Base-by-base conservation (phyloP, 1,140 invertebrate species). In the Trigoniulus corallinus region DNA sequence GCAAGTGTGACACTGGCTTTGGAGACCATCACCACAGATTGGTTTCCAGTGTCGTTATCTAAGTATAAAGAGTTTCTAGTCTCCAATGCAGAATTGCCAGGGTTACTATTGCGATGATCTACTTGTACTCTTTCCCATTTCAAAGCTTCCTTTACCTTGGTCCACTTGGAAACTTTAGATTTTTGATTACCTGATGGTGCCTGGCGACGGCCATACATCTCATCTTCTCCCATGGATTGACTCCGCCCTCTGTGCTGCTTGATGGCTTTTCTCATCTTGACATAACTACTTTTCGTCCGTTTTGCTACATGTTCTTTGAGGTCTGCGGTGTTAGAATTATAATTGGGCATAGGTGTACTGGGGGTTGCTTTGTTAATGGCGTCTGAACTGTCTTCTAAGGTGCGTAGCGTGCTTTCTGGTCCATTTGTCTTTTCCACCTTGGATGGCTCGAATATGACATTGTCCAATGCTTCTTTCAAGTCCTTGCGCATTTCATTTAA, bases 101-200 rank as follows among this genome's bases (percentile, higher is more conserved):
- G 15, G 15, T 7, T 7, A 34, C 29, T 34, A 34, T 15, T 47
- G 63, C 64, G 49, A 73, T 70, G 37, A 63, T 64, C 1, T 59
- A 68, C 56, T 66, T 69, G 13, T 62, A 56, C 46, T 62, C 63
- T 3, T 58, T 57, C 37, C 43, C 39, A 4, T 43, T 39, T 40
- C 48, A 47, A 12, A 4, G 39, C 48, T 48, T 50, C 48, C 2
- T 27, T 23, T 44, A 86, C 82, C 62, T 79, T 77, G 1, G 80
- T 84, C 83, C 83, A 86, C 58, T 84, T 83, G 0, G 82, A 84
- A 7, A 82, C 72, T 62, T 81, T 75, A 0, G 71, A 61, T 45
- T 60, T 60, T 13, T 65, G 66, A n/a, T n/a, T n/a, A 49, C 69
- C 68, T 22, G 24, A 60, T 60, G 42, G 68, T 64, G 12, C 67